A percentile compares a stretch with the other conserved stretches of the same genome.
phyloP scores from a whole-genome alignment of 2,888 invertebrate species.

The Cataglyphis altisquamis region DNA sequence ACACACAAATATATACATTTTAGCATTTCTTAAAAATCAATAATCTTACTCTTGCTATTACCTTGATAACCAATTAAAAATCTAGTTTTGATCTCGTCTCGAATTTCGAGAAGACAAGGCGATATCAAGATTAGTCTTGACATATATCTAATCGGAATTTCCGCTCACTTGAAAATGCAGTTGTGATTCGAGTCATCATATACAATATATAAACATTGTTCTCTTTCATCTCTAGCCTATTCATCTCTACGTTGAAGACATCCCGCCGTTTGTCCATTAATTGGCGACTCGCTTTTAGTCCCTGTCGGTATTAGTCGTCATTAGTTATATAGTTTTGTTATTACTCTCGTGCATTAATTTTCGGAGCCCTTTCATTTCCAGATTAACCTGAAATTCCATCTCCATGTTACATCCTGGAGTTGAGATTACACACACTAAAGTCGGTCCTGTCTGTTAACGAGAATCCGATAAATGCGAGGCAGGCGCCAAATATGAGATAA shows the following conservation, averaged over 20 bases:
- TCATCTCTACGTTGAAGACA: background rate
- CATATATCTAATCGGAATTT: background rate
- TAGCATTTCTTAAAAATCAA: too few relatives aligned
- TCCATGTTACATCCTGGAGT: background rate
- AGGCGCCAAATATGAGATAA: background rate
- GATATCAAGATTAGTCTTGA: too few relatives aligned
- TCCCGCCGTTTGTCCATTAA: constrained; percentile 34
- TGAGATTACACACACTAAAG: background rate
- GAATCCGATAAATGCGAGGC: constrained; percentile 21
- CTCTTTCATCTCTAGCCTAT: background rate
- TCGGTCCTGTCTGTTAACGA: constrained; percentile 20
- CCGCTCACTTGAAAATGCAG: background rate
- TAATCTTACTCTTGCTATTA: too few relatives aligned
- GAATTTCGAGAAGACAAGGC: too few relatives aligned
- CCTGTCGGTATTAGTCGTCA: background rate
- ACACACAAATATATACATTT: too few relatives aligned
- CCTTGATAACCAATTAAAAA: too few relatives aligned
- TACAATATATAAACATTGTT: background rate
- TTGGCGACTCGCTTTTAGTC: constrained; percentile 7
- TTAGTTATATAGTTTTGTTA: constrained; percentile 20
- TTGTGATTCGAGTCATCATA: background rate
- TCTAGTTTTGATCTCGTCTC: too few relatives aligned
- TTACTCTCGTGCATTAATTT: constrained; percentile 36
- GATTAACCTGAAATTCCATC: constrained; percentile 23
- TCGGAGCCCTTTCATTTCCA: constrained; percentile 17